Evolutionary conservation across 2,113 vertebrate genomes (phyloP), one percentile per base, ranked within the genome.

Genomic region (Sorex fumeus): DNA sequence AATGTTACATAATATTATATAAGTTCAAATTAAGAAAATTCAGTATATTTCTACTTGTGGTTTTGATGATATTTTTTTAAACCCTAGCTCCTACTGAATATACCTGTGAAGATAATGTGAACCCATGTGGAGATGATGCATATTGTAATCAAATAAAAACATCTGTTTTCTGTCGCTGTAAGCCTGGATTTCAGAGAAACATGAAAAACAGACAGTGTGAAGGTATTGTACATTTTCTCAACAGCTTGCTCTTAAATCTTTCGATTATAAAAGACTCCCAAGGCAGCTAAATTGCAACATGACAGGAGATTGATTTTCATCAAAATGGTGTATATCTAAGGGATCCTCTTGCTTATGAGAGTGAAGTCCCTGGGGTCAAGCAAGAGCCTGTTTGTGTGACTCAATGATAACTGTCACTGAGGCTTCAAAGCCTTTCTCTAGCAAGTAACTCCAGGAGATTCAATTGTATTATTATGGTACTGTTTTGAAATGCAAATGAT

Each of bases 61-160:
- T 23, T 45, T 4, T 91, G 27, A 91, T 95, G 36, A 83, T 92
- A 88, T 75, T 94, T 75, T 94, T 60, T 95, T 94, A 91, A 76
- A 96, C 80, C 91, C 93, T 97, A 99, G 99, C 97, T 97, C 96
- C 98, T 2, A 91, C 95, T 79, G 98, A 98, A 97, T 98, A 99
- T 93, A 98, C 98, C 19, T 99, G 99, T 95, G 98, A 98, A 91
- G 98, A 98, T 97, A 98, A 98, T 93, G 98, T 98, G 96, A 99
- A 98, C 96, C 99, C 98, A 69, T 99, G 99, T 96, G 99, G 99
- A 93, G 99, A 99, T 93, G 99, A 99, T 97, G 98, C 99, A 50
- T 97, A 98, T 93, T 99, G 99, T 97, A 99, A 99, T 98, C 98
- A 99, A 96, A 99, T 99, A 84, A 98, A 98, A 97, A 97, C 97